These are phyloP conservation scores for Campaea margaritaria DNA, from an alignment of 2,888 invertebrate genomes.

Conservation along the genomic window DNA sequence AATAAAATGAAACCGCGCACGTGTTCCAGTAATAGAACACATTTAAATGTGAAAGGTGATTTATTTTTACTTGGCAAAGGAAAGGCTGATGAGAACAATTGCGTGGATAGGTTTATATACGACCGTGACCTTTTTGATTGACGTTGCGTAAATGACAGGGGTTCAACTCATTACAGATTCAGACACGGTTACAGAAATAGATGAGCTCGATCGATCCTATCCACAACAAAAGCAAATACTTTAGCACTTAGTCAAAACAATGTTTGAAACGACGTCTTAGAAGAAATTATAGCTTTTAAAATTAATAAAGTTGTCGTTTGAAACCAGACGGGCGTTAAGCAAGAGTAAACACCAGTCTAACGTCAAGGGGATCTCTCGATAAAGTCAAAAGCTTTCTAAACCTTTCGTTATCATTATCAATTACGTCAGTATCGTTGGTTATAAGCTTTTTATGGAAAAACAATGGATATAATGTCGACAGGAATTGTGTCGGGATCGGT, in stretches of 20 bases:
- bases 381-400: slow-evolving; percentile 43
- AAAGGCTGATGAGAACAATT: slow-evolving; percentile 60
- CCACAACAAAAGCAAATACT: neutral
- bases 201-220: slow-evolving; percentile 8
- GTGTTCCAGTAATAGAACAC: slow-evolving; percentile 1
- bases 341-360: slow-evolving; percentile 35
- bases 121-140: slow-evolving; percentile 68
- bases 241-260: neutral
- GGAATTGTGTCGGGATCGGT: slow-evolving; percentile 31
- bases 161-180: slow-evolving; percentile 47
- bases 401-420: slow-evolving; percentile 5
- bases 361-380: slow-evolving; percentile 39
- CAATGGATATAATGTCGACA: neutral
- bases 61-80: slow-evolving; percentile 66
- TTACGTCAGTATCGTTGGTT: slow-evolving; percentile 1
- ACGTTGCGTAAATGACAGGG: slow-evolving; percentile 63
- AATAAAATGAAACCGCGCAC: neutral
- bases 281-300: neutral
- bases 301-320: neutral
- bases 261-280: neutral
- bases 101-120: slow-evolving; percentile 50
- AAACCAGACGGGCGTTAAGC: slow-evolving; percentile 23
- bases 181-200: slow-evolving; percentile 29
- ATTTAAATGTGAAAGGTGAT: slow-evolving; percentile 47
- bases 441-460: slow-evolving; percentile 1